These are phyloP conservation scores for Chaetura pelagica DNA, from an alignment of 2,113 vertebrate genomes.

Conservation along the genomic window DNA sequence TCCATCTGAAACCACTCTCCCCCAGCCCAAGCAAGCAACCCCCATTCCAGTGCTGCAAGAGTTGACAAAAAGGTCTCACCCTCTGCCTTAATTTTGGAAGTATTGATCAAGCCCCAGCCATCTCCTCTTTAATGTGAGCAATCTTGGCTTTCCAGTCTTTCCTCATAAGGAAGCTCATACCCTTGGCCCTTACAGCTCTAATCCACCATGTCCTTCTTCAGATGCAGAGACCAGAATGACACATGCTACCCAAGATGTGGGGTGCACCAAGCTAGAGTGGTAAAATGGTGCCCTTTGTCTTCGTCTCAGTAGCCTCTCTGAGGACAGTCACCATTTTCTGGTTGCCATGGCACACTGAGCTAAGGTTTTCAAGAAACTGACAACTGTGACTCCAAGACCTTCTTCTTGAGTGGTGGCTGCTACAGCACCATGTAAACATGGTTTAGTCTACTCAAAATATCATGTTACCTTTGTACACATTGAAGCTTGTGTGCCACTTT, in stretches of 20 bases:
- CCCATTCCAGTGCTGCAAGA: not conserved
- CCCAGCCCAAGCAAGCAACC: not conserved
- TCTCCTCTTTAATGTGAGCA: not conserved
- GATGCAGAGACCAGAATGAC: not conserved
- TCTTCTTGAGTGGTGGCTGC: not conserved
- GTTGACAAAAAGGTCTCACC: not conserved
- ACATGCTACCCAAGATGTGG: no score
- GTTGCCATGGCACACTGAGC: not conserved
- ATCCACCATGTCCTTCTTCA: accelerated
- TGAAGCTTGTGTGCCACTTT: not conserved
- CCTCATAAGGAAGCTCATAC: not conserved
- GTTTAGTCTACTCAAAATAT: not conserved
- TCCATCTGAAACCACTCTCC: not conserved
- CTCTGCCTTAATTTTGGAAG: not conserved
- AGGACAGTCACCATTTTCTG: not conserved
- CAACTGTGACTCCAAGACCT: not conserved
- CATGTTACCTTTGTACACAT: not conserved
- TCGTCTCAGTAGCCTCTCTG: not conserved
- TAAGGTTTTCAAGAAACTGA: not conserved
- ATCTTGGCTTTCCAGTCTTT: not conserved
- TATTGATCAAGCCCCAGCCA: not conserved
- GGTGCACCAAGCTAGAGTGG: not conserved
- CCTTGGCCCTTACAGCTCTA: not conserved
- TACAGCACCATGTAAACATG: not conserved
- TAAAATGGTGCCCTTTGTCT: not conserved